These are phyloP conservation scores for Rotaria socialis DNA, from an alignment of 2,888 invertebrate genomes.

Conservation along the genomic window DNA sequence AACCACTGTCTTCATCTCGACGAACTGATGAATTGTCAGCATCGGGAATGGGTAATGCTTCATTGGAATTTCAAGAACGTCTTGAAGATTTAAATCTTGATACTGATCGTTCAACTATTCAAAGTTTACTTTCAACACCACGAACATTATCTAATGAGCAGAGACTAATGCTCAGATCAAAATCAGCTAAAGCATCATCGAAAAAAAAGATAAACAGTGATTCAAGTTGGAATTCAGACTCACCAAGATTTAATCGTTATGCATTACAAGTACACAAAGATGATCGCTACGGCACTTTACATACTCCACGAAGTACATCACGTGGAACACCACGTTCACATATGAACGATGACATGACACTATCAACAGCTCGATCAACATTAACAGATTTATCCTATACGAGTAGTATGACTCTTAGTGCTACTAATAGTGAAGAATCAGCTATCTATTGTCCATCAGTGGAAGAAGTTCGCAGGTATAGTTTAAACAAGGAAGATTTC, in stretches of 20 bases:
- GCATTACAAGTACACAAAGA: not conserved
- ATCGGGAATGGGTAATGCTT: not conserved
- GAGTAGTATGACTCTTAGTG: not conserved
- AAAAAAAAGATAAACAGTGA: not conserved
- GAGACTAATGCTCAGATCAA: not conserved
- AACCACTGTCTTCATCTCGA: not conserved
- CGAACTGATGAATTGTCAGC: not conserved
- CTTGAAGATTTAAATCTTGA: not conserved
- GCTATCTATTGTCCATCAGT: not conserved
- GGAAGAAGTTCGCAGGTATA: slow-evolving; percentile 17
- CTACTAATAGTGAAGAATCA: not conserved
- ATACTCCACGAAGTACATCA: slow-evolving; percentile 14
- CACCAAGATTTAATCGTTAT: slow-evolving; percentile 18
- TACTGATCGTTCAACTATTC: not conserved
- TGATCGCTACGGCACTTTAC: not conserved
- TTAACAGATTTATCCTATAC: not conserved
- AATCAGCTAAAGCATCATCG: not conserved
- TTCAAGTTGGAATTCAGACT: not conserved
- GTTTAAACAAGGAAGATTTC: too few species aligned
- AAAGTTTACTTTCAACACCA: not conserved
- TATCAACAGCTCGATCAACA: not conserved
- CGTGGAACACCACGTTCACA: not conserved
- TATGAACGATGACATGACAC: not conserved
- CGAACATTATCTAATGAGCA: not conserved
- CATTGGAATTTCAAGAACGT: not conserved